Evolutionary conservation across 2,113 vertebrate genomes (phyloP), one percentile per base, ranked within the genome.

Genomic region (Pelvicachromis taeniatus): DNA sequence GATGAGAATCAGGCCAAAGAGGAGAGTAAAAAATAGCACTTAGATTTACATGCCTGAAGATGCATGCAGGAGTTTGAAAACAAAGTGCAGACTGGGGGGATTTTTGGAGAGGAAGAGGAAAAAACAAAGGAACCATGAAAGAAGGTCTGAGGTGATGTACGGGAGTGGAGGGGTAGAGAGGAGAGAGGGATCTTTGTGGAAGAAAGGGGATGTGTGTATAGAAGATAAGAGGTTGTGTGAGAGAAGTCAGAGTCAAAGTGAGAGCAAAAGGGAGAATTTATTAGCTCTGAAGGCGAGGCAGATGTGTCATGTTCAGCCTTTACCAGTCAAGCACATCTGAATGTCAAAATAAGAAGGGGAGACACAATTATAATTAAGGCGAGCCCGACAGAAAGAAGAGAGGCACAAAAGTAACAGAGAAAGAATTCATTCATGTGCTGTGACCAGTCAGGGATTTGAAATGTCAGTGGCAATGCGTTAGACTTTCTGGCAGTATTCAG

Each of bases 301-400:
- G 75, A 80, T 29, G 84, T 88, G 80, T 86, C 35, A 19, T 87
- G 63, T 56, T 85, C 80, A 63, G 52, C 82, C 77, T 90, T 82
- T 77, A 59, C 83, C 65, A 88, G 82, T 91, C 88, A 70, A 80
- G 89, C 85, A 82, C 80, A 89, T 89, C 83, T 87, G 81, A 84
- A 85, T 88, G 82, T 87, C 77, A 89, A 68, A 86, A 85, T 56
- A 81, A 86, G 61, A 55, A 50, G 35, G 33, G 80, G 73, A 83
- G 53, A 85, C 55, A 58, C 56, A 40, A 61, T 81, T 70, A 55
- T 81, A 84, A 88, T 85, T 56, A 85, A 85, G 55, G 38, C 2
- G 0, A 78, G 56, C 54, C 35, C 70, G 31, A 55, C 29, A 50
- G 40, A 70, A 45, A 89, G 33, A 54, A n/a, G n/a, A 38, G n/a